Percentiles rank a stretch among this genome's conserved stretches.
phyloP scores from a whole-genome alignment of 1,140 invertebrate genomes.

The Drosophila albomicans region DNA sequence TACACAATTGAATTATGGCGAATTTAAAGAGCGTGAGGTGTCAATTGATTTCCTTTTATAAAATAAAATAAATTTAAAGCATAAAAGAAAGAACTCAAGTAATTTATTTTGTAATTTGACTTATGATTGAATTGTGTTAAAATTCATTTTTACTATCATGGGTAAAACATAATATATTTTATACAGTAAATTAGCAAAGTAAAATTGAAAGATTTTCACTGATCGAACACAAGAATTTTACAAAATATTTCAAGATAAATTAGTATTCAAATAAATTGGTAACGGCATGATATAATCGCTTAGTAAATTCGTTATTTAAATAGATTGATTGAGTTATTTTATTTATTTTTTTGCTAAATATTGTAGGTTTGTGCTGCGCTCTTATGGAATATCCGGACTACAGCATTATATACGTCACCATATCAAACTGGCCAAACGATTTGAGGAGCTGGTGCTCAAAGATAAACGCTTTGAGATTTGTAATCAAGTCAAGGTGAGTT shows the following conservation, averaged over 20 bases:
- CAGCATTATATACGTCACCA: conserved; percentile 97
- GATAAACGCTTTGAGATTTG: conserved; percentile 97
- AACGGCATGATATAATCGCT: not conserved
- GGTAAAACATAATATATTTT: no score
- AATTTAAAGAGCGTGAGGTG: not conserved
- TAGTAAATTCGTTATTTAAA: not conserved
- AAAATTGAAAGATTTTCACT: no score
- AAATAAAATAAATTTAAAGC: no score
- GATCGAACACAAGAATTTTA: not conserved
- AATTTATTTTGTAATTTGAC: no score
- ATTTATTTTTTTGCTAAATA: not conserved
- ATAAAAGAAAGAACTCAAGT: no score
- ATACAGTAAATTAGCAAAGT: no score
- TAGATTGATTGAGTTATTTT: conserved; percentile 15
- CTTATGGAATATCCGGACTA: conserved; percentile 96
- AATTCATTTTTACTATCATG: no score
- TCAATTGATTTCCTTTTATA: no score
- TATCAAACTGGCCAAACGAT: conserved; percentile 96
- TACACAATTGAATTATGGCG: not conserved
- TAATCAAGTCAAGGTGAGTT: conserved; percentile 96
- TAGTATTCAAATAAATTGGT: not conserved
- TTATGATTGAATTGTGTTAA: no score
- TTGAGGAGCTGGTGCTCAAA: conserved; percentile 93
- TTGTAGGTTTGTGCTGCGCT: conserved; percentile 94
- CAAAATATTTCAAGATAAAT: not conserved